Conservation (phyloP, 2,888 invertebrate species). For the Philaethria dido region DNA sequence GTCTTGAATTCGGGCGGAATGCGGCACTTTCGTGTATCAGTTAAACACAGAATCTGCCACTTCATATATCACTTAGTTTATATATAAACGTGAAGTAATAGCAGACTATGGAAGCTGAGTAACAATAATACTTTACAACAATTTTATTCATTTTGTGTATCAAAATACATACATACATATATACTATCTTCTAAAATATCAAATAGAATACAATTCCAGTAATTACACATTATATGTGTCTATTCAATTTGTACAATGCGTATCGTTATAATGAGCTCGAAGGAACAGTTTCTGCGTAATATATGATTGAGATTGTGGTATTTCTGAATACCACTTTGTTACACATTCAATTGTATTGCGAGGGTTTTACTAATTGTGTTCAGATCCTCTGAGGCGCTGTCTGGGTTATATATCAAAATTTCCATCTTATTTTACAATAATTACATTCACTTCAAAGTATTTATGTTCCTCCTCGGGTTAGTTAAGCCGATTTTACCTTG, state of each 20-base stretch:
- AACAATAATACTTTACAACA: not conserved
- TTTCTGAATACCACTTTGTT: constrained; percentile 40
- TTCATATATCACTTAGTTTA: too few relatives aligned
- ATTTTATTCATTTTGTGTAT: not conserved
- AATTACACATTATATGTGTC: constrained; percentile 36
- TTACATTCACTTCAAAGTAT: constrained; percentile 24
- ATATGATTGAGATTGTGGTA: constrained; percentile 39
- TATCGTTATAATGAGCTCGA: constrained; percentile 37
- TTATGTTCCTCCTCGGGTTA: constrained; percentile 15
- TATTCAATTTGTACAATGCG: constrained; percentile 40
- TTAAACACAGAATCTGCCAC: too few relatives aligned
- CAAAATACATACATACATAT: not conserved
- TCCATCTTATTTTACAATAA: constrained; percentile 32
- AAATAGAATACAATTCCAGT: constrained; percentile 21
- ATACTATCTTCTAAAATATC: constrained; percentile 21
- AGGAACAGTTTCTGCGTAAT: constrained; percentile 36
- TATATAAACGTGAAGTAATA: not conserved
- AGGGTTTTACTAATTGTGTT: constrained; percentile 52
- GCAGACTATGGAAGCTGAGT: not conserved
- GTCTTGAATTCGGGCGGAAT: too few relatives aligned
- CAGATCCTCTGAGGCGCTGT: constrained; percentile 36
- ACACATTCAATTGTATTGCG: constrained; percentile 41
- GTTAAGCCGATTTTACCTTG: constrained; percentile 9
- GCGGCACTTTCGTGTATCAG: too few relatives aligned
- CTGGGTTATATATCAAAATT: constrained; percentile 38